A percentile compares a stretch with the other conserved stretches of the same genome.
phyloP scores from a whole-genome alignment of 2,113 vertebrate genomes.

The Sciurus niger region DNA sequence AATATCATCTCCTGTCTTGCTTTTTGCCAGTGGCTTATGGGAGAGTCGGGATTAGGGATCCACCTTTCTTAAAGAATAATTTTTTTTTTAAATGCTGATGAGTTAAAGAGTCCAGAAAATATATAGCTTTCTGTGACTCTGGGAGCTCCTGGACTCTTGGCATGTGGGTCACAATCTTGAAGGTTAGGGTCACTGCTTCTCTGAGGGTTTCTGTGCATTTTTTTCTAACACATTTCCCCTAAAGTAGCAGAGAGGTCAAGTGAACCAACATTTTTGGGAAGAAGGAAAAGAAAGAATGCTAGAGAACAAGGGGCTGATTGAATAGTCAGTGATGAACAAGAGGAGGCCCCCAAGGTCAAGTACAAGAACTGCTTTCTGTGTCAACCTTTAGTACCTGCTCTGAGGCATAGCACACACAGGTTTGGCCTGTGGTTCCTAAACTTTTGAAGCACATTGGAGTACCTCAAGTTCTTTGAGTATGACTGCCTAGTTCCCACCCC shows the following conservation, averaged over 20 bases:
- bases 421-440: neutral
- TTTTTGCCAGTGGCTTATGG: neutral
- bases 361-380: neutral
- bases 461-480: neutral
- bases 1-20: neutral
- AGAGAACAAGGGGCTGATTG: neutral
- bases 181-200: neutral
- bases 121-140: neutral
- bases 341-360: neutral
- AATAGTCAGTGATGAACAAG: neutral
- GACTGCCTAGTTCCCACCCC: neutral
- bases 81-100: neutral
- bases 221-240: neutral
- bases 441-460: neutral
- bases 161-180: neutral
- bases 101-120: neutral
- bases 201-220: neutral
- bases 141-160: neutral
- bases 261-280: neutral
- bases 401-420: neutral
- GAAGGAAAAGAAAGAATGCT: neutral
- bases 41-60: neutral
- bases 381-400: neutral
- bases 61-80: neutral
- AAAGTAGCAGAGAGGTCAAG: neutral